A percentile compares a stretch with the other conserved stretches of the same genome.
Evolutionary conservation across 2,113 vertebrate species (phyloP).

Genomic region (Cololabis saira): DNA sequence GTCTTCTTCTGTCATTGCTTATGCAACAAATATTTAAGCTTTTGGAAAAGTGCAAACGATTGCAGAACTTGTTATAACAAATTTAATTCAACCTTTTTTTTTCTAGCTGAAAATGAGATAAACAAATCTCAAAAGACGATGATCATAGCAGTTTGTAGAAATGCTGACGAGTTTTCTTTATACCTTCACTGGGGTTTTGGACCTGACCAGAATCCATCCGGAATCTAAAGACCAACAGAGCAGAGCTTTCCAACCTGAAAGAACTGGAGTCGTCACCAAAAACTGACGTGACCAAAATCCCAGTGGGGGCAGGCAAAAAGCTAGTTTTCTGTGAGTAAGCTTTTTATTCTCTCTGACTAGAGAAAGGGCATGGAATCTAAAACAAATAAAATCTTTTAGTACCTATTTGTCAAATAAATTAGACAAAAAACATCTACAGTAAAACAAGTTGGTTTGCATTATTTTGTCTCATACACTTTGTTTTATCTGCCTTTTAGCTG

Average conservation of each 20-base stretch:
- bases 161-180: no score
- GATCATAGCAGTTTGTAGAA: no score
- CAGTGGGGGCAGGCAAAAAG: background rate
- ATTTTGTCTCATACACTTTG: background rate
- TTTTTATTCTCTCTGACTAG: background rate
- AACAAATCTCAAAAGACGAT: no score
- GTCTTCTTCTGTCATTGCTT: conserved; percentile 3
- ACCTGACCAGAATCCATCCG: no score
- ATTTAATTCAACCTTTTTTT: no score
- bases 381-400: background rate
- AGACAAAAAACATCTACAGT: background rate
- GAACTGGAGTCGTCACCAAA: no score
- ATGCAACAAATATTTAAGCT: conserved; percentile 16
- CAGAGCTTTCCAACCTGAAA: no score
- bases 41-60: conserved; percentile 9
- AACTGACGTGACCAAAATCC: background rate
- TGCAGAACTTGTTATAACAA: background rate
- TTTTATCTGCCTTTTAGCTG: background rate
- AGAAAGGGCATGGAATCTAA: background rate
- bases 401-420: background rate
- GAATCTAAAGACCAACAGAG: no score
- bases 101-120: no score
- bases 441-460: background rate
- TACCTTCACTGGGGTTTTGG: no score
- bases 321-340: background rate